Evolutionary conservation across 2,113 vertebrate genomes (phyloP).

Genomic region (Marmota monax): DNA sequence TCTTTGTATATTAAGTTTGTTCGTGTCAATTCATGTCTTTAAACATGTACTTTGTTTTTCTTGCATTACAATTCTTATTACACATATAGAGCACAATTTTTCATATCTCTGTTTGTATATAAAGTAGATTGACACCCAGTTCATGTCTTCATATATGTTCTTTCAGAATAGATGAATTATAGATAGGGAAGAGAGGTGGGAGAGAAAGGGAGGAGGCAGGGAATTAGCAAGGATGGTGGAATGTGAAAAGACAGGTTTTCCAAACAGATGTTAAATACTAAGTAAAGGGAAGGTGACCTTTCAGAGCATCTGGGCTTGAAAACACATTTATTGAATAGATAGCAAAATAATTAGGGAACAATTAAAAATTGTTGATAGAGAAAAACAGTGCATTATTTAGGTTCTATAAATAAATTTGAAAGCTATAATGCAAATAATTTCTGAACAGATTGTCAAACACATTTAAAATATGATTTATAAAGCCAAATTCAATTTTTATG

Average conservation of each 20-base stretch:
- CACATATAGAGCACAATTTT: too few relatives aligned
- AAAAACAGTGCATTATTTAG: not conserved
- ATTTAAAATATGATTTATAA: not conserved
- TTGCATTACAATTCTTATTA: too few relatives aligned
- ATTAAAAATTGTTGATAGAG: not conserved
- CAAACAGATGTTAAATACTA: not conserved
- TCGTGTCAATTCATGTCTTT: too few relatives aligned
- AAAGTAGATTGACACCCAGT: too few relatives aligned
- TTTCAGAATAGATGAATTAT: too few relatives aligned
- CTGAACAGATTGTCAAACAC: not conserved
- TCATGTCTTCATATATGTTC: too few relatives aligned
- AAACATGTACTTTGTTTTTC: too few relatives aligned
- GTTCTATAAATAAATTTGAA: not conserved
- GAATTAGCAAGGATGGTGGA: too few relatives aligned
- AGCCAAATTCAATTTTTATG: not conserved
- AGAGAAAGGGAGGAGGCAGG: too few relatives aligned
- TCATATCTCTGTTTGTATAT: too few relatives aligned
- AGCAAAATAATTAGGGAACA: not conserved
- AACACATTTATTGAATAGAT: not conserved
- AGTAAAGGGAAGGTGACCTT: not conserved
- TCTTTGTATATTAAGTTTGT: too few relatives aligned
- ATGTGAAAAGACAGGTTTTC: not conserved
- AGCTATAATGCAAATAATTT: conserved; percentile 5
- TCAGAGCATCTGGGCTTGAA: not conserved
- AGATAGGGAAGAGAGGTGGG: too few relatives aligned